Evolutionary conservation across 2,888 invertebrate species (phyloP).

Genomic region (Drosophila birchii): DNA sequence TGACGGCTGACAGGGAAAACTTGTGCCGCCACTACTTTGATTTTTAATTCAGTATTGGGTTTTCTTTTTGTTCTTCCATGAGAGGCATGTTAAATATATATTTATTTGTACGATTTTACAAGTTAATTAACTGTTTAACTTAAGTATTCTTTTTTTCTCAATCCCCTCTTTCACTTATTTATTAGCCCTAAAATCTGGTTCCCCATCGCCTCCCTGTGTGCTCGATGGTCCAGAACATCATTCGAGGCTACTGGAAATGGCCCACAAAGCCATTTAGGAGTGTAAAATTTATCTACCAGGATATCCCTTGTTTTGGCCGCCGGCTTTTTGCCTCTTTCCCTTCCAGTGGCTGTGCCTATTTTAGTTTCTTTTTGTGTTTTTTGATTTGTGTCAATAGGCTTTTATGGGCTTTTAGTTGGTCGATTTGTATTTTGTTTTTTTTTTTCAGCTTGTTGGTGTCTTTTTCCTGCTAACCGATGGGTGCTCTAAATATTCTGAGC

Average conservation of each 20-base stretch:
- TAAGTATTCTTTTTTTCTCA: too few species aligned
- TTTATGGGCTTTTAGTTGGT: conserved; percentile 70
- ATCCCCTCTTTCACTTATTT: too few species aligned
- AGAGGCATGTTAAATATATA: neutral
- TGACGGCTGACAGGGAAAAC: conserved; percentile 11
- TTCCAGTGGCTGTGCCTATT: neutral
- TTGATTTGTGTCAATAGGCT: conserved; percentile 71
- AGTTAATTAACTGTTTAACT: neutral
- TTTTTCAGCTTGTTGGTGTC: neutral
- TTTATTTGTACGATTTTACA: neutral
- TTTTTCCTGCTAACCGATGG: neutral
- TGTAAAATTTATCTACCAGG: conserved; percentile 10
- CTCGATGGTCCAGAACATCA: neutral
- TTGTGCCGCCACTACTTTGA: neutral
- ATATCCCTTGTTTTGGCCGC: conserved; percentile 3
- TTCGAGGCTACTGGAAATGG: conserved; percentile 17
- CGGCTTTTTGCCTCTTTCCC: neutral
- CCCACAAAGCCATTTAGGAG: conserved; percentile 24
- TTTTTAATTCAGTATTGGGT: neutral
- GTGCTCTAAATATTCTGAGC: neutral
- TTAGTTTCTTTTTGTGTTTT: conserved; percentile 10
- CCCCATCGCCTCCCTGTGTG: neutral
- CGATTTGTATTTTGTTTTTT: conserved; percentile 49
- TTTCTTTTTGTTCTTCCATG: neutral
- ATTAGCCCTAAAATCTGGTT: neutral